Base-by-base conservation (phyloP, 2,113 vertebrate genomes). In the Muntiacus reevesi region DNA sequence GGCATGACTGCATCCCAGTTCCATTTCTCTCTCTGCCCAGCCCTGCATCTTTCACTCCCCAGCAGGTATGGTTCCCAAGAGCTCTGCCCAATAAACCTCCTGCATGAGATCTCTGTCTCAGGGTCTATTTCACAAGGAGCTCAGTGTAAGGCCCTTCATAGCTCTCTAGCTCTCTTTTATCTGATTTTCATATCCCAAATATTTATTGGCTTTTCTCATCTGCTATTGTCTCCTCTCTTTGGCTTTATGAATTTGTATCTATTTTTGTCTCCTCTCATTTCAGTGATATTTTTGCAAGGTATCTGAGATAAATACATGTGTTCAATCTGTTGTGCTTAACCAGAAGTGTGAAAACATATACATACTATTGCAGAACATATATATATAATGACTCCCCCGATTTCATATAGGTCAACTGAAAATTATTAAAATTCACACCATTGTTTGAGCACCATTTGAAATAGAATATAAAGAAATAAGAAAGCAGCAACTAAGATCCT, bases 271-370 rank as follows among this genome's bases (percentile, higher is more conserved):
- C 28, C 33, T 50, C 23, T 55, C 57, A 87, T 85, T 94, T 92
- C 64, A 67, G 33, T 94, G 94, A 94, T 86, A 88, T 91, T 93
- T 96, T 96, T 86, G 82, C 19, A 97, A 95, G 86, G 28, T 54
- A 93, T 62, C 82, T 93, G 59, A 30, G 36, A 92, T 84, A 92
- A 83, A 84, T 47, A 97, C 16, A 28, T 45, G 82, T 93, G 27
- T 92, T 89, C 57, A 96, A 74, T 87, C 91, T 83, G 19, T 64
- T 81, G 30, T 74, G 5, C 87, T 96, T 89, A 96, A 92, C 55
- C 82, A 78, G 54, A 95, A 91, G 21, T 83, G 36, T 57, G 36
- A 95, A 89, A 93, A 90, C 36, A 30, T 60, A 74, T 64, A 60
- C 25, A 78, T 50, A 95, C 47, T 17, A 94, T 62, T n/a, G 25